Conservation (phyloP, 2,888 invertebrate genomes). For the Hypercompe scribonia region DNA sequence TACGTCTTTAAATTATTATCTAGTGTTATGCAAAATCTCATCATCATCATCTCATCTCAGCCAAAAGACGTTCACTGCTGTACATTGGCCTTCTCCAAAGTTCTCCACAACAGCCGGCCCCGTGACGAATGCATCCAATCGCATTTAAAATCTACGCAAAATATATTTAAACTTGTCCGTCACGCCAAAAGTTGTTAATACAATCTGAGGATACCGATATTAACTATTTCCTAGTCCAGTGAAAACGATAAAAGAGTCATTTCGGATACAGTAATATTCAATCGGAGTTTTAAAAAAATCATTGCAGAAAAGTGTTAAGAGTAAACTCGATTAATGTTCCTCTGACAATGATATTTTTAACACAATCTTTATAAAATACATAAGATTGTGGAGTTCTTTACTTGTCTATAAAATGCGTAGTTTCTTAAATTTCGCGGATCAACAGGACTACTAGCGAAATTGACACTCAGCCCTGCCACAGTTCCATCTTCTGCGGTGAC, state of each 20-base stretch:
- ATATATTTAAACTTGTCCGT: background rate
- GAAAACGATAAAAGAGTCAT: background rate
- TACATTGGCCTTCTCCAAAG: too few relatives aligned
- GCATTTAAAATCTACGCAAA: too few relatives aligned
- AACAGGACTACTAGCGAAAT: conserved; percentile 68
- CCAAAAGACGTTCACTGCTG: too few relatives aligned
- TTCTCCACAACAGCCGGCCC: too few relatives aligned
- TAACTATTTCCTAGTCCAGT: background rate
- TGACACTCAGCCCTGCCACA: conserved; percentile 73
- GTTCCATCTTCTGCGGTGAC: conserved; percentile 64
- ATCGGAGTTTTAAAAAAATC: background rate
- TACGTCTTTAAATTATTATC: background rate
- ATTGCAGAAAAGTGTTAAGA: background rate
- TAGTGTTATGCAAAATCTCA: too few relatives aligned
- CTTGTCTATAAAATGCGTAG: conserved; percentile 79
- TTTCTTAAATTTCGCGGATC: conserved; percentile 70
- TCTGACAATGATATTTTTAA: background rate
- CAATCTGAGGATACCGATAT: background rate
- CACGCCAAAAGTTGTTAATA: background rate
- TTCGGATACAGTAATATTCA: background rate
- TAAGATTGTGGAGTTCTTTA: conserved; percentile 30
- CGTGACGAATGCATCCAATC: too few relatives aligned
- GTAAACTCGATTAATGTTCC: background rate
- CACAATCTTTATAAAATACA: background rate
- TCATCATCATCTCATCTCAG: too few relatives aligned